Conservation (phyloP, 2,888 invertebrate genomes). For the Dorcus hopei region DNA sequence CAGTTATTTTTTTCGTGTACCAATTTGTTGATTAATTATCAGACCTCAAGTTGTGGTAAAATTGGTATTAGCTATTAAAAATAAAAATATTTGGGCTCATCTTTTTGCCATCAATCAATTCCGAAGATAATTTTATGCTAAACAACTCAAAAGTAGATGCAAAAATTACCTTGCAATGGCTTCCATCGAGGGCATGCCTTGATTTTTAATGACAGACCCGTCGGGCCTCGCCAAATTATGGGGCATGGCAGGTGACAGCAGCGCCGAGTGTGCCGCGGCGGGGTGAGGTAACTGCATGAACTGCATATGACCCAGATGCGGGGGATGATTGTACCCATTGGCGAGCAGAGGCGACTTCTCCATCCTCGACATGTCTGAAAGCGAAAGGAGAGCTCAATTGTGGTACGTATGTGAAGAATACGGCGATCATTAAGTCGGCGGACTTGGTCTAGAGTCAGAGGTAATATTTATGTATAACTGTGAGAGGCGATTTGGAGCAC, state of each 20-base stretch:
- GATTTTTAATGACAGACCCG: constrained; percentile 79
- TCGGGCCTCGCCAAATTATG: constrained; percentile 81
- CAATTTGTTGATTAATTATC: no score
- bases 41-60: no score
- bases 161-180: constrained; percentile 75
- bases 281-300: constrained; percentile 88
- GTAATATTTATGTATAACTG: constrained; percentile 34
- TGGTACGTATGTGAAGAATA: not conserved
- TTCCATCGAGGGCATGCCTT: constrained; percentile 84
- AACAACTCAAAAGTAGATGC: no score
- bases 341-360: constrained; percentile 90
- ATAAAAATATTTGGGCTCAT: no score
- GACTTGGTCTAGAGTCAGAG: constrained; percentile 1
- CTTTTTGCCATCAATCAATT: no score
- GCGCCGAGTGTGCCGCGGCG: constrained; percentile 67
- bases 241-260: constrained; percentile 87
- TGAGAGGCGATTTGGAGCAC: constrained; percentile 41
- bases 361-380: constrained; percentile 80
- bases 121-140: no score
- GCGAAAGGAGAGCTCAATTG: not conserved
- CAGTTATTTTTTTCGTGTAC: no score
- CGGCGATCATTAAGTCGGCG: constrained; percentile 1
- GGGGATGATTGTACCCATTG: constrained; percentile 92
- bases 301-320: constrained; percentile 89
- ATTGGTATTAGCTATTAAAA: no score